Base-by-base conservation (phyloP, 35 echinoderm and acorn worm species). In the Anneissia japonica region DNA sequence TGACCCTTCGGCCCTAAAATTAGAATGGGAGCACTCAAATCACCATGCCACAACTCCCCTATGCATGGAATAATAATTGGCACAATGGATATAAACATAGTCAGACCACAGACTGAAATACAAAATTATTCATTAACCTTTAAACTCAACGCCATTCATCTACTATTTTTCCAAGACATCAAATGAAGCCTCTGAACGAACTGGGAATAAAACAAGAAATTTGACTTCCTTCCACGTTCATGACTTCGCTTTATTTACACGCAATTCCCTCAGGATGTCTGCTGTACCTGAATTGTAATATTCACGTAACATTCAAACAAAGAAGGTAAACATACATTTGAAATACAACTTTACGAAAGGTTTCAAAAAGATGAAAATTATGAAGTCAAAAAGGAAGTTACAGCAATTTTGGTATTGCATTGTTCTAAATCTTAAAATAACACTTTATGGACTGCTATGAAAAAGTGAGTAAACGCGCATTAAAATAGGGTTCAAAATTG, bases 151-250 rank as follows among this genome's bases (percentile, higher is more conserved):
- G n/a, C n/a, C n/a, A n/a, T n/a, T n/a, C n/a, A n/a, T n/a, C n/a
- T n/a, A n/a, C 51, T 2, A 64, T 23, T 23, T 64, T 43, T 19
- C 51, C 51, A 19, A 14, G 4, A 6, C 40, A 43, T 43, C 14
- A 43, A 6, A 6, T 43, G 40, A 43, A 4, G 40, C 40, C 40
- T 4, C 14, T 14, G 4, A 43, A 43, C 14, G 40, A 14, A 4
- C 40, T 43, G 51, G 51, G 51, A 64, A 64, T 64, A 64, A 64
- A 64, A 64, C 51, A 64, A 64, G 51, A 64, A 64, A 64, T 64
- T 2, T 23, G 26, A 64, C 51, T 64, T 64, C 51, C 51, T 64
- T 64, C 51, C 51, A 64, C 2, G 19, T 23, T 12, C 51, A 64
- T 64, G 51, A 64, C 51, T 64, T 64, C 21, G 51, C 51, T 64